phyloP scores from a whole-genome alignment of 2,888 invertebrate species.

The Sminthurides aquaticus region DNA sequence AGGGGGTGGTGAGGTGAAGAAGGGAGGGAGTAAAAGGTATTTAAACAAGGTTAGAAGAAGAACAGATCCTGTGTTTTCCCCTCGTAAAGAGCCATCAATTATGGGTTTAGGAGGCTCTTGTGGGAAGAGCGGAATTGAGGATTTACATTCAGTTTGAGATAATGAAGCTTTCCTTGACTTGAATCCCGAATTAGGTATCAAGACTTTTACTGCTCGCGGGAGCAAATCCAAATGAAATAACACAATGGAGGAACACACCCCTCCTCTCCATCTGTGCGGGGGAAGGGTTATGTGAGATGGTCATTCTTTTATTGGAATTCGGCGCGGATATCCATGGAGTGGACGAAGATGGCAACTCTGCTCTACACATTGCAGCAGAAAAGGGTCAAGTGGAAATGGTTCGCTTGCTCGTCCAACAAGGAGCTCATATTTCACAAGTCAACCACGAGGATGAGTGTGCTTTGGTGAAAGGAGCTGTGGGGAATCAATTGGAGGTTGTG shows the following conservation, averaged over 20 bases:
- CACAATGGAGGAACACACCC: conserved; percentile 73
- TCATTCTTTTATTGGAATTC: conserved; percentile 79
- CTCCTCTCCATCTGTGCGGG: conserved; percentile 80
- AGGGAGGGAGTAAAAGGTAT: too few species aligned
- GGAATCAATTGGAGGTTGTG: conserved; percentile 77
- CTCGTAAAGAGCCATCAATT: too few species aligned
- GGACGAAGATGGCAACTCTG: conserved; percentile 80
- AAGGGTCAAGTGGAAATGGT: conserved; percentile 74
- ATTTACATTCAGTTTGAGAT: not conserved
- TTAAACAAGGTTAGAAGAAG: too few species aligned
- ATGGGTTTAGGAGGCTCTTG: too few species aligned
- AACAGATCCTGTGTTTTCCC: too few species aligned
- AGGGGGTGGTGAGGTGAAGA: too few species aligned
- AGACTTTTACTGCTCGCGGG: conserved; percentile 79
- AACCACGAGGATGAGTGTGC: conserved; percentile 55
- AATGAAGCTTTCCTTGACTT: not conserved
- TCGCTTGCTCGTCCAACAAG: conserved; percentile 54
- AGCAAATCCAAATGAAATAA: conserved; percentile 75
- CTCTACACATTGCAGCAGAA: conserved; percentile 77
- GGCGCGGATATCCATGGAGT: conserved; percentile 79
- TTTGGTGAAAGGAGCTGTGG: conserved; percentile 80
- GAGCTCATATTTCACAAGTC: conserved; percentile 45
- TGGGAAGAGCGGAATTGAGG: too few species aligned
- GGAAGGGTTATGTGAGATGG: conserved; percentile 88
- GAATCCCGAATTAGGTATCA: conserved; percentile 58